Base-by-base conservation (phyloP, 1,140 invertebrate species). In the Scaptomyza pallida region DNA sequence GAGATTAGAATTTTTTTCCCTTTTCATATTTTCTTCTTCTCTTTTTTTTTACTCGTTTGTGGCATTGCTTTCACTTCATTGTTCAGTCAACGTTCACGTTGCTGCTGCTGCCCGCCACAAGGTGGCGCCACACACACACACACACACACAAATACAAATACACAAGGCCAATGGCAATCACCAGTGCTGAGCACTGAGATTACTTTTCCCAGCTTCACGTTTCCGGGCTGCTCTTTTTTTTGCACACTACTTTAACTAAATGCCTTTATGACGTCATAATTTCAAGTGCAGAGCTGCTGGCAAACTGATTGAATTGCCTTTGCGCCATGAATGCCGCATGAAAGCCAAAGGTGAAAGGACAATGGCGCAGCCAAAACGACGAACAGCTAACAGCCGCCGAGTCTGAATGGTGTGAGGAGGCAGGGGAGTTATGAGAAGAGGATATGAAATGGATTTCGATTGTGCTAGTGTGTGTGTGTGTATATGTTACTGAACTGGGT, bases 61-160 rank as follows among this genome's bases (percentile, higher is more conserved):
- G 81, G 81, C 77, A 75, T 81, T 70, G 81, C 77, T 77, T 78
- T 81, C 74, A 81, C 78, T 81, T 77, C 78, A 81, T 77, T 72
- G 67, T 75, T 55, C 67, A 41, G 33, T n/a, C n/a, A n/a, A n/a
- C n/a, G n/a, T n/a, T n/a, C n/a, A n/a, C n/a, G n/a, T n/a, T n/a
- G n/a, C 54, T 16, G n/a, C 9, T 19, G 50, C 16, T 17, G 44
- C 41, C 40, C 15, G 63, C 23, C 17, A 41, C 35, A 41, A 41
- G 52, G 52, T 47, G 33, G 43, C 56, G 56, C 45, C 54, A 60
- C 65, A 61, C 33, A 37, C 26, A 30, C 26, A 30, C 5, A 30
- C 26, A 30, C 26, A 30, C 6, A 21, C 19, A 21, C 19, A 21
- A 2, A 21, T 4, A 21, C 19, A 21, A 2, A 21, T 4, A 21